Base-by-base conservation (phyloP, 2,797 vertebrate genomes). In the Psittacula echo region DNA sequence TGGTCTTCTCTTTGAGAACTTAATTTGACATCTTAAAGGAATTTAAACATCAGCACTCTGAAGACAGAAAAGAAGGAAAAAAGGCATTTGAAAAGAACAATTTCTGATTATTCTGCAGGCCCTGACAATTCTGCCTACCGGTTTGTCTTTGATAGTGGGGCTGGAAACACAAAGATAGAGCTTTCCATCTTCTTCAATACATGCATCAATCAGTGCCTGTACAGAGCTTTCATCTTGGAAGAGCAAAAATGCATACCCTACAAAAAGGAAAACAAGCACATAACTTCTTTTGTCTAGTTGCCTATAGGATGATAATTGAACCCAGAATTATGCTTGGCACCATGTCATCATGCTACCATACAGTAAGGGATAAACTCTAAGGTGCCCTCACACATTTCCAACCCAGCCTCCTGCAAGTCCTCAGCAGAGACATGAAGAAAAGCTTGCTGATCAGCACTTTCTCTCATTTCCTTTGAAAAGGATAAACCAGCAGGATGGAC, bases 181-280 rank as follows among this genome's bases (percentile, higher is more conserved):
- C 93, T 99, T 99, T 79, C 99, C 99, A 70, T 99, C 99, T 94
- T 99, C 99, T 97, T 99, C 99, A 97, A 99, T 99, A 81, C 99
- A 99, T 5, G 99, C 99, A 65, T 99, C 99, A 78, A 99, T 99
- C 97, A 99, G 98, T 84, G 99, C 99, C 98, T 99, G 99, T 61
- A 99, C 99, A 67, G 99, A 99, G 98, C 99, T 99, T 97, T 99
- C 99, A 75, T 99, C 99, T 99, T 99, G 99, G 96, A 99, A 99
- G 53, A 99, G 98, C 96, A 99, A 98, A 98, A 99, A 99, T 39
- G 99, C 99, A 76, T 99, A 99, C 93, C 99, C 99, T 99, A 96
- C 90, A 74, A 48, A 71, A 77, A 41, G 50, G 64, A 68, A 87
- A 75, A 86, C 62, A 93, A 76, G 76, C 29, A 60, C 29, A 6